Percentiles rank a stretch among this genome's conserved stretches.
phyloP scores from a whole-genome alignment of 2,888 invertebrate species.

The Coremacera marginata region DNA sequence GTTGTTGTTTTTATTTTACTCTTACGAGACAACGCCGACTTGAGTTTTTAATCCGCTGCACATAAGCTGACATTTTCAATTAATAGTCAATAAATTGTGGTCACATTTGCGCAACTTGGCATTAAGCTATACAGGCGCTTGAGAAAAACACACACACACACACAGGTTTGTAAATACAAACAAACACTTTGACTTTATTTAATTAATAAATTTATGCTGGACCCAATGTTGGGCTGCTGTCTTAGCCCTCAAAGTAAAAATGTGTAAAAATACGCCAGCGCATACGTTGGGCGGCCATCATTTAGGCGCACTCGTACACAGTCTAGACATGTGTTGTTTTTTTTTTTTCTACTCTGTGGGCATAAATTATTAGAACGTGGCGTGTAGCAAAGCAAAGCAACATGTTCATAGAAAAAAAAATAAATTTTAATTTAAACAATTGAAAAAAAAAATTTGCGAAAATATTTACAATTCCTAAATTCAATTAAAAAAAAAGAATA shows the following conservation, averaged over 20 bases:
- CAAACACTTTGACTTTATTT: neutral
- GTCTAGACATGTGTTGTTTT: slow-evolving; percentile 4
- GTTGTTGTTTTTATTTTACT: neutral
- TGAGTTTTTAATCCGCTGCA: slow-evolving; percentile 34
- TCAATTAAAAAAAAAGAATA: too few relatives aligned
- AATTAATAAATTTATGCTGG: neutral
- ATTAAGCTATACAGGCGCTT: neutral
- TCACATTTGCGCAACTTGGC: slow-evolving; percentile 23
- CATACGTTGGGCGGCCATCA: too few relatives aligned
- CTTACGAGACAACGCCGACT: neutral
- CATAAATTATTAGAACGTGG: slow-evolving; percentile 9
- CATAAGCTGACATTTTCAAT: slow-evolving; percentile 52
- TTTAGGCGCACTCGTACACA: neutral
- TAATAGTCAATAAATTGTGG: slow-evolving; percentile 50
- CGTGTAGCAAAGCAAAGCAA: neutral
- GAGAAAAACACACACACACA: neutral
- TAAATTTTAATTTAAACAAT: neutral
- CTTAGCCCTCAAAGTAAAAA: neutral
- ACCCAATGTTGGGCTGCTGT: neutral
- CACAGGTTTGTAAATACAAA: neutral
- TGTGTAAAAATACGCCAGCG: too few relatives aligned
- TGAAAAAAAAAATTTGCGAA: neutral
- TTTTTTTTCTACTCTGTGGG: neutral
- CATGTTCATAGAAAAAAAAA: neutral
- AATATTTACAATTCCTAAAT: neutral